Evolutionary conservation across 2,888 invertebrate genomes (phyloP), one percentile per base, ranked within the genome.

Genomic region (Abscondita cerata): DNA sequence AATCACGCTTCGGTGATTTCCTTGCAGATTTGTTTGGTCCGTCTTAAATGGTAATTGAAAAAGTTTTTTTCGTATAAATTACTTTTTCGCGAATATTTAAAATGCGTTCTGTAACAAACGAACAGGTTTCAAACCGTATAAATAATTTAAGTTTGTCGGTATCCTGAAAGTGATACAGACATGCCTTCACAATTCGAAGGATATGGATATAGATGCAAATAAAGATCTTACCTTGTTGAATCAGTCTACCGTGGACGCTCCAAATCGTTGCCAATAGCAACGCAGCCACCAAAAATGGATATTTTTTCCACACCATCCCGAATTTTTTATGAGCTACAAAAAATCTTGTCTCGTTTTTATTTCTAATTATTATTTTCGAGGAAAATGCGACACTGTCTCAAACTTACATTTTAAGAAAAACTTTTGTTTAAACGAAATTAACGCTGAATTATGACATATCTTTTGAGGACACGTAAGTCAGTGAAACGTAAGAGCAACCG

Each of bases 201-300:
- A 25, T 25, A 52, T 20, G 12, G n/a, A 11, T 25, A 41, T 36
- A 40, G 47, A 57, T 50, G 57, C 41, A 48, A 40, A 53, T 59
- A 59, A 59, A 56, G 47, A 41, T 33, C 55, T 66, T 68, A 68
- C 68, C 68, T 68, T 68, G 65, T 59, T 64, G 65, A 63, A 68
- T 64, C 57, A 68, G 65, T 55, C 68, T 65, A 58, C 59, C 64
- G 65, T 65, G 62, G 62, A 64, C 62, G 62, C 64, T 64, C 50
- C 59, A 59, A 54, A 62, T 53, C 54, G 65, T 64, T 52, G 60
- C 62, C 62, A 65, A 64, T 64, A 68, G 68, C 62, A 66, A 64
- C 64, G 59, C 64, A 44, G 53, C 62, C 54, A 59, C 63, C 55
- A 55, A 63, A 63, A 59, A 44, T 63, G 55, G 36, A 56, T 56